Evolutionary conservation across 2,888 invertebrate species (phyloP), one percentile per base, ranked within the genome.

Genomic region (Maniola hyperantus): DNA sequence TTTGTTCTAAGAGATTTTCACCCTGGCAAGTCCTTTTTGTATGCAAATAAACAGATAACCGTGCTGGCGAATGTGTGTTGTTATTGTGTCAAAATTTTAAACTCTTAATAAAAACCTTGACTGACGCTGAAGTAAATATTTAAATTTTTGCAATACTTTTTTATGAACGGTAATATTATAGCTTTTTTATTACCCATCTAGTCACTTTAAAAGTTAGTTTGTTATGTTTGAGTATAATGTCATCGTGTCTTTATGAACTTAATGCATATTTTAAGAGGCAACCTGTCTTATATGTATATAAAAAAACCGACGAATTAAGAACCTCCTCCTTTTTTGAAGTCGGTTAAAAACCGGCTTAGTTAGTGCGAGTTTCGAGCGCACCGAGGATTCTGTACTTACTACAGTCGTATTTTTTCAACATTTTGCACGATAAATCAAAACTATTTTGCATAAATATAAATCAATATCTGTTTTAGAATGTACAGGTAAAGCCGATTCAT

Each of bases 1-100:
- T 84, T 83, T 81, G 72, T 73, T 75, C 74, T 75, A 79, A 83
- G 83, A 83, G 84, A 83, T 80, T 83, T 79, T 75, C 76, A 77
- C 76, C 78, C 81, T 74, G 75, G 76, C 77, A 71, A 79, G 76
- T 77, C 78, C 71, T 74, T 78, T 76, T 80, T 81, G 76, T 81
- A 81, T 79, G 79, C 81, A 83, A 84, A 85, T 84, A 83, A 81
- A 79, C 75, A 71, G 70, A 75, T 71, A 73, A 73, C 75, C 74
- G 77, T 73, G 72, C 74, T 48, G 42, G 67, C 48, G 54, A 67
- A 70, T 70, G 54, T 69, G 58, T 63, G 59, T 58, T 36, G 67
- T 62, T 70, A 60, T 70, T 67, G 64, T 54, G 59, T 55, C 57
- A 62, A 63, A 69, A 62, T 69, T 67, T 65, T 67, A 62, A 64